Evolutionary conservation across 2,797 vertebrate species (phyloP).

Genomic region (Gallinago stenura): DNA sequence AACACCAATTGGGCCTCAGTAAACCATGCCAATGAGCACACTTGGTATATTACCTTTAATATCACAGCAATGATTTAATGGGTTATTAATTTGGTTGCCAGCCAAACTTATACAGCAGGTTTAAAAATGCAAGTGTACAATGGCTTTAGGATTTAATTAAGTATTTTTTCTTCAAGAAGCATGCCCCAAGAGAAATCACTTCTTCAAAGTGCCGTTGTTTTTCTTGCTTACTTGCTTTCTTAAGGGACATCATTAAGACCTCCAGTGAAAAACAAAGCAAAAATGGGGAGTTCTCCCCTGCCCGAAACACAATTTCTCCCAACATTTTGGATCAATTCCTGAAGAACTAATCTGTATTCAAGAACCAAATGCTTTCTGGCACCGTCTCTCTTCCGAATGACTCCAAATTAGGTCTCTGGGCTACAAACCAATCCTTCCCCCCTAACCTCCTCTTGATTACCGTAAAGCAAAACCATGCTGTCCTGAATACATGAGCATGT

Average conservation of each 20-base stretch:
- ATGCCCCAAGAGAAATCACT: neutral
- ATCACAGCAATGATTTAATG: neutral
- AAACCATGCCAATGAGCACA: neutral
- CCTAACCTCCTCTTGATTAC: constrained; percentile 11
- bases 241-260: neutral
- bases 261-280: neutral
- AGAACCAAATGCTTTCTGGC: constrained; percentile 34
- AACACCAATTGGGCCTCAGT: neutral
- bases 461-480: neutral
- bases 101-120: neutral
- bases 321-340: constrained; percentile 8
- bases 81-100: constrained; percentile 41
- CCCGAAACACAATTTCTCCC: neutral
- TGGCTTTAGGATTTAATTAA: constrained; percentile 3
- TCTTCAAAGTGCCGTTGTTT: constrained; percentile 1
- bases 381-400: neutral
- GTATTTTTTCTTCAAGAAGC: neutral
- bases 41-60: neutral
- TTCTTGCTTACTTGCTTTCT: constrained; percentile 3
- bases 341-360: constrained; percentile 38
- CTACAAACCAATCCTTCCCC: constrained; percentile 25
- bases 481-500: neutral
- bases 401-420: constrained; percentile 48
- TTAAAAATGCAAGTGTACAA: neutral
- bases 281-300: neutral